A percentile compares a stretch with the other conserved stretches of the same genome.
Conservation (phyloP, 37 sponge, comb jelly and placozoan species). For the Ephydatia muelleri region DNA sequence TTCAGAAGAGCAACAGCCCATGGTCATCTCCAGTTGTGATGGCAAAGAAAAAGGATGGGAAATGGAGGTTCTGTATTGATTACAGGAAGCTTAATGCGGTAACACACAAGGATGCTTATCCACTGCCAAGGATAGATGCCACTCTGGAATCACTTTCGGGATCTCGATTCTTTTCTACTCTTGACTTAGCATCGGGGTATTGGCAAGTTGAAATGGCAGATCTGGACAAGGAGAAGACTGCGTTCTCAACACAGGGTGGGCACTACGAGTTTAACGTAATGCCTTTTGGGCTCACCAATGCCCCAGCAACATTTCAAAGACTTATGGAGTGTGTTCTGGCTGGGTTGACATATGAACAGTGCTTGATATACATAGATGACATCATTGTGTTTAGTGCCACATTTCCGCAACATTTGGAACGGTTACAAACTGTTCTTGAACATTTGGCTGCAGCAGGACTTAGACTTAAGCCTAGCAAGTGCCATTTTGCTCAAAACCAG, state of each 20-base stretch:
- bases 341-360: constrained; percentile 2
- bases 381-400: constrained; percentile 12
- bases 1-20: background rate
- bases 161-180: constrained; percentile 7
- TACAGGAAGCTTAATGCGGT: constrained; percentile 12
- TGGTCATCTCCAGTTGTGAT: constrained; percentile 28
- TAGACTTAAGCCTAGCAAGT: too few species aligned
- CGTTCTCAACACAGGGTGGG: constrained; percentile 15
- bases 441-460: too few species aligned
- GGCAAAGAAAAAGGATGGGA: constrained; percentile 25
- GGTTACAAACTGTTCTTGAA: too few species aligned
- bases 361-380: constrained; percentile 28
- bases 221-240: constrained; percentile 30
- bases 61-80: constrained; percentile 5
- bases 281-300: constrained; percentile 32
- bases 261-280: constrained; percentile 35
- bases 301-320: constrained; percentile 42
- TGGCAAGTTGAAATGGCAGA: constrained; percentile 22
- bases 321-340: constrained; percentile 25
- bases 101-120: constrained; percentile 26
- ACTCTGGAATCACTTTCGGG: constrained; percentile 18
- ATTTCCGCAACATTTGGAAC: constrained; percentile 13
- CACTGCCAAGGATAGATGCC: constrained; percentile 35
- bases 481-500: too few species aligned
- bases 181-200: constrained; percentile 32